Base-by-base conservation (phyloP, 2,113 vertebrate species). In the Cricetomys ansorgei region DNA sequence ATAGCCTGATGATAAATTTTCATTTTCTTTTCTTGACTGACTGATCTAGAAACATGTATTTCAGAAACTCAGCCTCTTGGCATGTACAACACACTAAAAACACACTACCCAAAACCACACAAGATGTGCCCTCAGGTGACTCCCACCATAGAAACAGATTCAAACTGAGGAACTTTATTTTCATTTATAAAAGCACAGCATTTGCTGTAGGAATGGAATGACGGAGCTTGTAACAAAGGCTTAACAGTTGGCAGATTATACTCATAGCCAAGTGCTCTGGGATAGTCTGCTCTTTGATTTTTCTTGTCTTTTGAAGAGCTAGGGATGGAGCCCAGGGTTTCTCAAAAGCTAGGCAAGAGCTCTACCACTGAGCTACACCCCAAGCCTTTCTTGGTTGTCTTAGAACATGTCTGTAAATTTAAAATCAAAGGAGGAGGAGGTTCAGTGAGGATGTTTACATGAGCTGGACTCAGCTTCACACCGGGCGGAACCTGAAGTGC, bases 111-210 rank as follows among this genome's bases (percentile, higher is more conserved):
- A 40, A 85, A 84, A 73, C 94, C 11, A 83, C 9, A 45, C 29
- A 84, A 73, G 65, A 81, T 55, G 10, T 2, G 40, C 3, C 19
- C 85, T 31, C 45, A 64, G 25, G 25, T 19, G n/a, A 65, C 1
- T 55, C 55, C 45, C 45, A 72, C 3, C 55, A 57, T 85, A 53
- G 73, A 64, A 83, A 72, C 3, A 93, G 81, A 96, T 50, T 80
- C 50, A 53, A 80, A 96, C 37, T 7, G 55, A 93, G 57, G 31
- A 81, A 77, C 13, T 92, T 97, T 89, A 83, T 34, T 97, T 94
- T 92, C 37, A 90, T 80, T 85, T 69, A 88, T 88, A 72, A 72
- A 79, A 77, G 53, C 19, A 77, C 11, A 75, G 13, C 43, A 48
- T 9, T 27, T 89, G 79, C 27, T 92, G 25, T 43, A 55, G 27